Conservation (phyloP, 1,140 invertebrate species). For the Potamilus streckersoni region DNA sequence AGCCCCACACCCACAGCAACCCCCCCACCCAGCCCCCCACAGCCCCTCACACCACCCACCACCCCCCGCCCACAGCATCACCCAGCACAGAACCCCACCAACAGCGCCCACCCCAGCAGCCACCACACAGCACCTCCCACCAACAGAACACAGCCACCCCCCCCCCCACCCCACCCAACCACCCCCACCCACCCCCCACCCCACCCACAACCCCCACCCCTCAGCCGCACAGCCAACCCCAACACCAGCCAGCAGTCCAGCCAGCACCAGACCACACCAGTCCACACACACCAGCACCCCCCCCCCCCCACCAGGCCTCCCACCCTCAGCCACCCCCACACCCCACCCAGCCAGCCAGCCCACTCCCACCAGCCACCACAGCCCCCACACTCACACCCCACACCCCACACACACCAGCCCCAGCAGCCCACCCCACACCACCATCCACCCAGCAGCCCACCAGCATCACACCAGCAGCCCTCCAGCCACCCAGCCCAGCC, state of each 20-base stretch:
- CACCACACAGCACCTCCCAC: too few relatives aligned
- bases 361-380: background rate
- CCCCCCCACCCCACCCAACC: background rate
- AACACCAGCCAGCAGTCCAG: background rate
- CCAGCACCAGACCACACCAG: background rate
- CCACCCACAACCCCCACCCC: background rate
- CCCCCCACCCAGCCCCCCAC: background rate
- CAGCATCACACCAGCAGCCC: background rate
- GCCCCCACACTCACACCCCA: too few relatives aligned
- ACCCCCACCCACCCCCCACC: background rate
- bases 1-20: too few relatives aligned
- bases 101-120: too few relatives aligned
- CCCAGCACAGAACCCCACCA: too few relatives aligned
- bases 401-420: background rate
- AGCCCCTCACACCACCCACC: background rate
- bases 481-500: too few relatives aligned
- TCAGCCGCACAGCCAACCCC: background rate
- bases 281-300: background rate
- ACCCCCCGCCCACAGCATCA: too few relatives aligned
- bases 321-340: background rate
- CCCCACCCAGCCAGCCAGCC: background rate
- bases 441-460: background rate
- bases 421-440: background rate
- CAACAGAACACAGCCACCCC: background rate
- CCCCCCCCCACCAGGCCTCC: background rate